Evolutionary conservation across 2,113 vertebrate genomes (phyloP).

Genomic region (Bos javanicus): DNA sequence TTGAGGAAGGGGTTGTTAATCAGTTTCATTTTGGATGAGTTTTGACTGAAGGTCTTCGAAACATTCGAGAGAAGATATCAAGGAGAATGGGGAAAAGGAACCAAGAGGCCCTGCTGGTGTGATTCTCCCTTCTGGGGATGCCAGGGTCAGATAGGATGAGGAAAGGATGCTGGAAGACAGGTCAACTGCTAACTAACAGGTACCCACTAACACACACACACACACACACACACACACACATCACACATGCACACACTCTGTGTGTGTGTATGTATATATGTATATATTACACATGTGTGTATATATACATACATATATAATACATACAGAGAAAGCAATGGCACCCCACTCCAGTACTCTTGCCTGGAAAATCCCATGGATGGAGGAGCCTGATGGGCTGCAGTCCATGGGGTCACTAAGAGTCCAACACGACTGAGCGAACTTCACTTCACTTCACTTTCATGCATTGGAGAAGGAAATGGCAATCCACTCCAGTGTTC

Average conservation of each 20-base stretch:
- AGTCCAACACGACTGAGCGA: too few relatives aligned
- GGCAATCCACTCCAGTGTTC: too few relatives aligned
- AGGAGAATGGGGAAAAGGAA: not conserved
- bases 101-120: not conserved
- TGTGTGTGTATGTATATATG: not conserved
- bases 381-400: too few relatives aligned
- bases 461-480: too few relatives aligned
- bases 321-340: too few relatives aligned
- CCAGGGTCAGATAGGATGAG: not conserved
- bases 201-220: not conserved
- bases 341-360: too few relatives aligned
- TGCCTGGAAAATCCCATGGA: too few relatives aligned
- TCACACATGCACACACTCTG: not conserved
- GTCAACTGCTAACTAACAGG: not conserved
- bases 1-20: not conserved
- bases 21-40: not conserved
- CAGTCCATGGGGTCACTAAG: too few relatives aligned
- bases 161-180: not conserved
- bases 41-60: not conserved
- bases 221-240: not conserved
- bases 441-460: too few relatives aligned
- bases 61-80: not conserved
- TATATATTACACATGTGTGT: not conserved
- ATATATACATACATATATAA: not conserved
- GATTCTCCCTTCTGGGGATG: not conserved